Base-by-base conservation (phyloP, 2,113 vertebrate genomes). In the Coryphaenoides rupestris region DNA sequence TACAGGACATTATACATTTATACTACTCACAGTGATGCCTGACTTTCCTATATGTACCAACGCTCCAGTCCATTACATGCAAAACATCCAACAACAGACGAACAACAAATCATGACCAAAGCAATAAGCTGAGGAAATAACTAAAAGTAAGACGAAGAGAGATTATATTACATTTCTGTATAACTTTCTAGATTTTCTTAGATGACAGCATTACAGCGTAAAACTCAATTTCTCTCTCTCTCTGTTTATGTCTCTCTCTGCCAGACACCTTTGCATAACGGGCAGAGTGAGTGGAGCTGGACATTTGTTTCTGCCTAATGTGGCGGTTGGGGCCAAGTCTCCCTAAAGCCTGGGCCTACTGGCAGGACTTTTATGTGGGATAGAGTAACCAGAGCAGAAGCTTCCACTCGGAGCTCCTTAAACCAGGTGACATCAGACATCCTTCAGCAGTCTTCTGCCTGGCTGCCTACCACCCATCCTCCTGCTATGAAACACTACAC, bases 351-450 rank as follows among this genome's bases (percentile, higher is more conserved):
- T 76, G 77, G 68, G 79, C 74, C 75, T 74, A 1, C 65, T 77
- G 85, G 84, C 84, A 85, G 88, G 82, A 78, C 86, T 83, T 88
- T 89, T 76, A 87, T 87, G 86, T 90, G 84, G 86, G 79, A 83
- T 86, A 85, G 74, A 70, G 86, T 86, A 86, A 89, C 86, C 78
- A 72, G 81, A 71, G 81, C 80, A 66, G 82, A 83, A 73, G 84
- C 87, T 86, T 87, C 83, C 83, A 86, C 85, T 83, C 84, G 85
- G 81, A 79, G 76, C 84, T 83, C 81, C 80, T 74, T 79, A 7
- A 40, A 84, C 76, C 86, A 89, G 84, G 89, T 91, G 89, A 91
- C 88, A 90, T 89, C 87, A 90, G 84, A 85, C 84, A 76, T 81
- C 84, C 75, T 73, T 76, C 72, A 79, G 75, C 77, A 79, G 62